Evolutionary conservation across 2,797 vertebrate genomes (phyloP), one percentile per base, ranked within the genome.

Genomic region (Catamblyrhynchus diadema): DNA sequence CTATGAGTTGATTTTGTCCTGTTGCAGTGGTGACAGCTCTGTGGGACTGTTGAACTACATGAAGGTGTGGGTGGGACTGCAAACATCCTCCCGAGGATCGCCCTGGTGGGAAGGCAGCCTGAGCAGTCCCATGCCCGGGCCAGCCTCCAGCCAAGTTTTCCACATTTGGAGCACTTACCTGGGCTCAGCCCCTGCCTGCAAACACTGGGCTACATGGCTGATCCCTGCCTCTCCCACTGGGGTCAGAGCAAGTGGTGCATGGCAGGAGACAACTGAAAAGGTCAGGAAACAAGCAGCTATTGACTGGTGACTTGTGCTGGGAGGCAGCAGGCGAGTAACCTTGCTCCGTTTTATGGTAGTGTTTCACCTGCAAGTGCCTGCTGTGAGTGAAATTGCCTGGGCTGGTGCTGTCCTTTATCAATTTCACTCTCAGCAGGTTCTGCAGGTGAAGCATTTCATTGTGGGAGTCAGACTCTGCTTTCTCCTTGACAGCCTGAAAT

Each of bases 351-450:
- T 86, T 88, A 74, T 14, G 45, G 57, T 41, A 44, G 71, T 45
- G 66, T 67, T 93, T 95, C 48, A 87, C 94, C 84, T 70, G 57
- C 79, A 79, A 87, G 90, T 75, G 77, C 94, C 87, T 2, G 50
- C 96, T 93, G 91, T 87, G 95, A 79, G 30, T 15, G 77, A 91
- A 94, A 94, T 91, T 95, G 95, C 81, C 59, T 84, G 83, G 87
- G 66, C 93, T 81, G 65, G 35, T 59, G 48, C 75, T 75, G 45
- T 37, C 37, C 59, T 81, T 86, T 80, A 87, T 73, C 90, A 89
- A 89, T 94, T 91, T 94, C 18, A 3, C 84, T 94, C 92, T 51
- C 94, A 86, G 92, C 60, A 81, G 93, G 90, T 51, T 86, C 42
- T 0, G 6, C 73, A 94, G 91, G 94, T 90, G 84, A 91, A 95